Base-by-base conservation (phyloP, 2,113 vertebrate species). In the Clarias magur region DNA sequence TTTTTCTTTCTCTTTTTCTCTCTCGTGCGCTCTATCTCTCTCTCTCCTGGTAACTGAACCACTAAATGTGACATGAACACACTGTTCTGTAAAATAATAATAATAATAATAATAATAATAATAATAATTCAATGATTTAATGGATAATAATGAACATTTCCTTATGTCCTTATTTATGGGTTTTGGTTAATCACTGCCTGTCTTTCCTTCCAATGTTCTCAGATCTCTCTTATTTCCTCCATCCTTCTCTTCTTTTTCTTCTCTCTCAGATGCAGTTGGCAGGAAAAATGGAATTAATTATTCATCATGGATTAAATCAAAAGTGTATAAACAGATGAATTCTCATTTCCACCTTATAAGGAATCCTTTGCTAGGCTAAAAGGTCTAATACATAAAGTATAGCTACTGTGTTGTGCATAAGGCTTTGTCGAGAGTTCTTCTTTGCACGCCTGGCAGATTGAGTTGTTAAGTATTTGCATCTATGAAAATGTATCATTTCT, bases 211-310 rank as follows among this genome's bases (percentile, higher is more conserved):
- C 13, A 10, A 17, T 79, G n/a, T 30, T 27, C 75, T 56, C 7
- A 8, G 23, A 25, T 76, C 25, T 8, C 10, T 25, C 12, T 27
- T n/a, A n/a, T 25, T 82, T 17, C 38, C 21, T 82, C 23, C 11
- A 13, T 34, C 15, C 13, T 23, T 54, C 10, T 38, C 2, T 53
- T 27, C 6, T 54, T 57, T 65, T 60, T 73, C 27, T 70, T 67
- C 16, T 72, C 27, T 63, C 42, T 70, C 82, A 34, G 30, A 54
- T 42, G 38, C 21, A 60, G 68, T 92, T 91, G 93, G 93, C 94
- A 93, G 90, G 87, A 38, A 93, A 94, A 88, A 88, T 73, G 25
- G 15, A 76, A 67, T 93, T 91, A 94, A 95, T 94, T 89, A 94
- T 94, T 94, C 76, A 95, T 94, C 78, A 84, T 67, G 84, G 86